Percentiles rank a stretch among this genome's conserved stretches.
Evolutionary conservation across 2,888 invertebrate genomes (phyloP).

Genomic region (Teleogryllus oceanicus): DNA sequence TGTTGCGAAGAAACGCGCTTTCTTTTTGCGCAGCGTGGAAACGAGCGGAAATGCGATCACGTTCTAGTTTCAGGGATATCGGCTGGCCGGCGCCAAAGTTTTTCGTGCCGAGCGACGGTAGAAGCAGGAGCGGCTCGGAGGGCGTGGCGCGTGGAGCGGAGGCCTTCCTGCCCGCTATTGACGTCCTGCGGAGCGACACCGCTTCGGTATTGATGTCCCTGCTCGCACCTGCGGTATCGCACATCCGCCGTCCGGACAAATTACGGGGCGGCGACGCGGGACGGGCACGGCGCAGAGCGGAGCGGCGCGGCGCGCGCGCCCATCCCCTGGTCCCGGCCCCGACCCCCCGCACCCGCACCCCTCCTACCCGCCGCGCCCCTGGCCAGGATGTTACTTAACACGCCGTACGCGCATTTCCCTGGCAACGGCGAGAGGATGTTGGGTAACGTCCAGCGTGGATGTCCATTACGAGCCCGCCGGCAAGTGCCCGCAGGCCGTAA

Average conservation of each 20-base stretch:
- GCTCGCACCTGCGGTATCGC: background rate
- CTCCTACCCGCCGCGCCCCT: background rate
- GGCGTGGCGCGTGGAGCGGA: background rate
- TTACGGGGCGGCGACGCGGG: background rate
- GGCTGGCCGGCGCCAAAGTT: no score
- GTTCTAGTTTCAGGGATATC: no score
- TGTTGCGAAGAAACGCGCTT: no score
- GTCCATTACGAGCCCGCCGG: background rate
- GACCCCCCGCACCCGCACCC: background rate
- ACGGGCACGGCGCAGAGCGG: background rate
- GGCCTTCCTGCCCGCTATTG: background rate
- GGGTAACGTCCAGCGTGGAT: background rate
- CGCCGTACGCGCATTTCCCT: background rate
- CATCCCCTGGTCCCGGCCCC: background rate
- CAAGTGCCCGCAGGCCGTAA: background rate
- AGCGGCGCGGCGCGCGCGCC: background rate
- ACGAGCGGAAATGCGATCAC: no score
- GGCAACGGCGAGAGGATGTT: background rate
- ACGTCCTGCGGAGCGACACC: background rate
- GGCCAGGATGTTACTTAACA: constrained; percentile 18
- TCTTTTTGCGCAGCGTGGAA: no score
- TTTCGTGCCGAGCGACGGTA: no score
- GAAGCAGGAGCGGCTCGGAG: background rate
- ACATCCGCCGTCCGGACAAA: constrained; percentile 7
- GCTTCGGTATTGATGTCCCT: background rate